Percentiles rank a stretch among this genome's conserved stretches.
phyloP scores from a whole-genome alignment of 2,888 invertebrate species.

The Ormia ochracea region DNA sequence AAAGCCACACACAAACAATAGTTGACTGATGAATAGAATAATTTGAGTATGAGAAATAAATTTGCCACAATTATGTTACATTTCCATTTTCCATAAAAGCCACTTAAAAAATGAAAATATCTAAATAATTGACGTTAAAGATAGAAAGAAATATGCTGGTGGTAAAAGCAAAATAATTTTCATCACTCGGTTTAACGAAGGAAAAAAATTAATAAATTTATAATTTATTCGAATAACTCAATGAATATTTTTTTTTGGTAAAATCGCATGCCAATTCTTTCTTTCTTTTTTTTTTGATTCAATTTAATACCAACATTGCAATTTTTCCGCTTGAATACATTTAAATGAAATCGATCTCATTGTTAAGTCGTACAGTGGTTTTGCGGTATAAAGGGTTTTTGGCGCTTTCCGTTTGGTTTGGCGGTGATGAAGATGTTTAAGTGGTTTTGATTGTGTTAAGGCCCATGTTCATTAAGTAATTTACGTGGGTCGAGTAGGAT shows the following conservation, averaged over 20 bases:
- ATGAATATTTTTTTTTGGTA: not conserved
- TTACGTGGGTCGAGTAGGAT: no score
- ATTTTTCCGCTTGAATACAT: conserved; percentile 71
- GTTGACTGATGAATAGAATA: conserved; percentile 66
- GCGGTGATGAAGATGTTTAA: no score
- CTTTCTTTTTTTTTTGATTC: not conserved
- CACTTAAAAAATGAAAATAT: conserved; percentile 60
- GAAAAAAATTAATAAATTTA: conserved; percentile 12
- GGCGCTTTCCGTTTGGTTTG: no score
- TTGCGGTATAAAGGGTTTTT: conserved; percentile 15
- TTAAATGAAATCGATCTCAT: conserved; percentile 66
- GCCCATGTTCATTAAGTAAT: no score
- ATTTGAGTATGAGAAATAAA: conserved; percentile 68
- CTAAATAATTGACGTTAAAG: conserved; percentile 53
- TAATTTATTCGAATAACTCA: not conserved
- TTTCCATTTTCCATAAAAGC: conserved; percentile 70
- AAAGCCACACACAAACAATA: conserved; percentile 50
- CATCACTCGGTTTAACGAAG: not conserved
- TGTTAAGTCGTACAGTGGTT: conserved; percentile 63
- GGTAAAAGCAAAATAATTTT: not conserved
- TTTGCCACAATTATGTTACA: conserved; percentile 75
- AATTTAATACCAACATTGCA: conserved; percentile 65
- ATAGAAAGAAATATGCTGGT: not conserved
- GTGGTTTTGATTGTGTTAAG: no score
- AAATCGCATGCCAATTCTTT: not conserved